Evolutionary conservation across 30 jellyfish, hydroid and myxozoan species (phyloP), one percentile per base, ranked within the genome.

Genomic region (Hydractinia echinata): DNA sequence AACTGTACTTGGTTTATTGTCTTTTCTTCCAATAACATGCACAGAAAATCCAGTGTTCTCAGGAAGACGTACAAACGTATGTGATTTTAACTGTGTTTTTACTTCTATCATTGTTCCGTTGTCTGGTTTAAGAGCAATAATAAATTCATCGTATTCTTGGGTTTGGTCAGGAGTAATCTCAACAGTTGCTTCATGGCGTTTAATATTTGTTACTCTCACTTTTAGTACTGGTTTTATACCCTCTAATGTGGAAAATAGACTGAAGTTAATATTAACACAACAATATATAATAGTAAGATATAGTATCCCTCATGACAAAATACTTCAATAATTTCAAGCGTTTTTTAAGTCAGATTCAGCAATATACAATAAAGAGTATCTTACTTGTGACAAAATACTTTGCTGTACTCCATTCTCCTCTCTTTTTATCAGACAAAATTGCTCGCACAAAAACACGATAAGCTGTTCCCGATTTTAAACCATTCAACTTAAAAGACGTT

Each of bases 391-490:
- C n/a, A 60, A 71, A 71, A 50, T 7, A 15, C 51, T 8, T 52
- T 30, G 81, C 51, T 20, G 81, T 20, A 60, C 81, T 71, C n/a
- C 53, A 55, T 7, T 30, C 55, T 20, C 60, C 53, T 20, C 5
- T 58, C 5, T 7, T 3, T 20, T 50, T 4, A 52, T 19, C 67
- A 39, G 15, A 7, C n/a, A 50, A 7, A 9, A 9, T 58, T 6
- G 81, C 81, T 9, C 39, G 4, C 0, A 71, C 51, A 19, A 30
- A 20, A 20, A 60, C 81, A 19, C 5, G 60, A 20, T 71, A 71
- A 7, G 44, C n/a, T 30, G 81, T 71, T 19, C 81, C 81, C 9
- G 81, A 71, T 8, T 71, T 58, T 11, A 71, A 52, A 8, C 61
- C 81, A 7, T 1, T 19, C 51, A 6, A 6, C 2, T 0, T 64